Conservation (phyloP, 2,113 vertebrate species). For the Alligator sinensis region DNA sequence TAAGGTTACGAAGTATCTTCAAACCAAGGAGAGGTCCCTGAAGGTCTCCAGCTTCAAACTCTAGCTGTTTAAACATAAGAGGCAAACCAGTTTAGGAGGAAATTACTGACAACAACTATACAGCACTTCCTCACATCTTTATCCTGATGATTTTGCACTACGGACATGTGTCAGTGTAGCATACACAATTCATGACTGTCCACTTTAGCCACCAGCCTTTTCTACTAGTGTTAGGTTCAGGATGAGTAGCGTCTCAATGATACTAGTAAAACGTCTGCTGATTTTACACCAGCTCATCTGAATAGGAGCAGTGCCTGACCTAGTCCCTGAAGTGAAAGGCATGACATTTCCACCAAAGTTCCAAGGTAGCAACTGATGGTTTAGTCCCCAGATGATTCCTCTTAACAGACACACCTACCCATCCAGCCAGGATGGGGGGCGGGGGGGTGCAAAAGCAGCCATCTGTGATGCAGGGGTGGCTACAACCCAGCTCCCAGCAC, state of each 20-base stretch:
- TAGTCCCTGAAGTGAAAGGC: not conserved
- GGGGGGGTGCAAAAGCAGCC: no score
- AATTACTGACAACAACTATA: not conserved
- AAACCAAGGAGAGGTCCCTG: conserved; percentile 93
- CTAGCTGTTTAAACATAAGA: conserved; percentile 83
- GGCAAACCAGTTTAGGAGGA: not conserved
- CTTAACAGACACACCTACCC: no score
- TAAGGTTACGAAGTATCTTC: conserved; percentile 96
- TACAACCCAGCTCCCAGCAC: no score
- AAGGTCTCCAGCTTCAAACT: conserved; percentile 94
- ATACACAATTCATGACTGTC: not conserved
- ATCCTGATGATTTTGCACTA: not conserved
- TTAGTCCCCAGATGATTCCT: not conserved
- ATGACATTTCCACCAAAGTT: not conserved
- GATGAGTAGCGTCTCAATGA: not conserved
- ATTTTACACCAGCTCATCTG: not conserved
- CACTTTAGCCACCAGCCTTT: not conserved
- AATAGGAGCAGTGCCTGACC: not conserved
- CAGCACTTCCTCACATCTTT: accelerated
- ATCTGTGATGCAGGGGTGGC: no score
- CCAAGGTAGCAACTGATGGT: not conserved
- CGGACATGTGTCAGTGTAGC: not conserved
- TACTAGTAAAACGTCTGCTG: not conserved
- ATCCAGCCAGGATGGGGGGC: no score
- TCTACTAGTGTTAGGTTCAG: not conserved